A percentile compares a stretch with the other conserved stretches of the same genome.
Evolutionary conservation across 2,888 invertebrate genomes (phyloP).

Genomic region (Galerucella nymphaeae): DNA sequence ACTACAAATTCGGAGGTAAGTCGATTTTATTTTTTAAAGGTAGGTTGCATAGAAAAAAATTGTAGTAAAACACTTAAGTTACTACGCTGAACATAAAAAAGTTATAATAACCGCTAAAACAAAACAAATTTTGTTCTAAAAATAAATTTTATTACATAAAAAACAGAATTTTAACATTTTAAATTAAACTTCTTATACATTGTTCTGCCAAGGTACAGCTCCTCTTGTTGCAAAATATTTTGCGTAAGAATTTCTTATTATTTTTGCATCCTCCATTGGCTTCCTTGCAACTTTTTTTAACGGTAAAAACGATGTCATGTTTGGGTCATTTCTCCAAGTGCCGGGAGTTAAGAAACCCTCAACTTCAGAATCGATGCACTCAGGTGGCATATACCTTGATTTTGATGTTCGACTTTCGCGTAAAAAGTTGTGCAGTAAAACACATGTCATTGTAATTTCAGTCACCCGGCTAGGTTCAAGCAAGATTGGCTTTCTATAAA

Average conservation of each 20-base stretch:
- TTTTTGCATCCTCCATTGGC: constrained; percentile 26
- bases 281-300: constrained; percentile 32
- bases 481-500: constrained; percentile 29
- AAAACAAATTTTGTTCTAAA: too few relatives aligned
- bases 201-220: too few relatives aligned
- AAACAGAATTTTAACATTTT: too few relatives aligned
- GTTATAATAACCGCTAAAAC: too few relatives aligned
- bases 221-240: constrained; percentile 12
- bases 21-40: too few relatives aligned
- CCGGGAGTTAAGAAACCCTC: constrained; percentile 23
- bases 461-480: constrained; percentile 22
- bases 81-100: too few relatives aligned
- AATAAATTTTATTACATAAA: too few relatives aligned
- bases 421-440: constrained; percentile 32
- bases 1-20: too few relatives aligned
- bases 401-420: constrained; percentile 24
- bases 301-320: constrained; percentile 28
- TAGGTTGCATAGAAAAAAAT: too few relatives aligned
- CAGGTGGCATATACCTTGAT: constrained; percentile 26
- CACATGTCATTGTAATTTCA: constrained; percentile 29
- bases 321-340: constrained; percentile 33
- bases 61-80: too few relatives aligned
- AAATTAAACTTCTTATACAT: too few relatives aligned
- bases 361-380: constrained; percentile 23
- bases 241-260: neutral